phyloP scores from a whole-genome alignment of 1,140 invertebrate species.

The Leucophenga varia region DNA sequence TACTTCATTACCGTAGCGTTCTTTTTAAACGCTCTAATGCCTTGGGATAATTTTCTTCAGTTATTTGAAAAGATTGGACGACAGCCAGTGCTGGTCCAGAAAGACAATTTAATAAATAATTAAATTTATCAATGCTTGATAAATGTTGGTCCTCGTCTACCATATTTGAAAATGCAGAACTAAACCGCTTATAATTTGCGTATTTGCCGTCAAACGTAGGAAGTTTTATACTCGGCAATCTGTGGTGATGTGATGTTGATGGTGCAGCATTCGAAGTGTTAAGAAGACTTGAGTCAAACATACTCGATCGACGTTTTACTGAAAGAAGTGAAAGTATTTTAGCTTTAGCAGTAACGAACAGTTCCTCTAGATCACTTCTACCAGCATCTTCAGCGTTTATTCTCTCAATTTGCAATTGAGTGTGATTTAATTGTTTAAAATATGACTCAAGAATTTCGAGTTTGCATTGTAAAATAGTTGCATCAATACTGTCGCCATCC shows the following conservation, averaged over 20 bases:
- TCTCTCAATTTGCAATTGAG: slow-evolving; percentile 5
- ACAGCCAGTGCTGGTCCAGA: not conserved
- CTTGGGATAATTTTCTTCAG: slow-evolving; percentile 9
- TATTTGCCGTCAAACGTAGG: slow-evolving; percentile 11
- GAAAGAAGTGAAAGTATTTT: not conserved
- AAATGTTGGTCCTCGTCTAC: not conserved
- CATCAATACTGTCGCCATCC: slow-evolving; percentile 2
- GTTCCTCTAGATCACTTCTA: slow-evolving; percentile 3
- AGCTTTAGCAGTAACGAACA: slow-evolving; percentile 1
- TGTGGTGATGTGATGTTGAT: not conserved
- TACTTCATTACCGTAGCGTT: slow-evolving; percentile 7
- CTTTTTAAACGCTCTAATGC: slow-evolving; percentile 1
- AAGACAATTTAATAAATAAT: slow-evolving; percentile 8
- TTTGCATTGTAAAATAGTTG: not conserved
- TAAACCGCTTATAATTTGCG: slow-evolving; percentile 11
- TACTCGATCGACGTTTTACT: too few species aligned
- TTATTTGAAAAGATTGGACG: slow-evolving; percentile 10
- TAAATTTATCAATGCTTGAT: slow-evolving; percentile 8
- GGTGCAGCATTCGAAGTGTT: not conserved
- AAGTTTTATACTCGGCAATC: slow-evolving; percentile 2
- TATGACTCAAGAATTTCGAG: slow-evolving; percentile 1
- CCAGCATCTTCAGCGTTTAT: not conserved
- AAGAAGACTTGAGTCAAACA: not conserved
- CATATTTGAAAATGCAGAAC: slow-evolving; percentile 3
- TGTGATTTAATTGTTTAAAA: slow-evolving; percentile 1